Percentiles rank a stretch among this genome's conserved stretches.
Conservation (phyloP, 2,797 vertebrate species). For the Paedocypris micromegethes region DNA sequence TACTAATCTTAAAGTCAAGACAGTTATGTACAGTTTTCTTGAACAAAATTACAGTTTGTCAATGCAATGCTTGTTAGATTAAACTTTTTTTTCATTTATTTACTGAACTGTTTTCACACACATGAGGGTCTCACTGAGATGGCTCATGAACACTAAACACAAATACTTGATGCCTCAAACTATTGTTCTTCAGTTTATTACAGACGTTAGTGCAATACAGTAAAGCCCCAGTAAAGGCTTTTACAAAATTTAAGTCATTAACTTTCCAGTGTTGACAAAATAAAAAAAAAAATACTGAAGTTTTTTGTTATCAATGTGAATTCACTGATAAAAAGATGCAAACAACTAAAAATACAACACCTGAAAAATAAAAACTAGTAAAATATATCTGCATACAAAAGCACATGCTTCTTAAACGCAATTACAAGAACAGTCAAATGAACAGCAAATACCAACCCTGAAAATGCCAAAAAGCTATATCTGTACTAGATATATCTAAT, state of each 20-base stretch:
- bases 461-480: slow-evolving; percentile 34
- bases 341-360: slow-evolving; percentile 42
- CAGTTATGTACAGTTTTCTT: slow-evolving; percentile 80
- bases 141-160: slow-evolving; percentile 83
- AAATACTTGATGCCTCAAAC: slow-evolving; percentile 66
- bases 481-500: slow-evolving; percentile 56
- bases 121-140: slow-evolving; percentile 83
- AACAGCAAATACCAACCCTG: slow-evolving; percentile 1
- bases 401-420: slow-evolving; percentile 44
- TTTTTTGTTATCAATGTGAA: too few species aligned
- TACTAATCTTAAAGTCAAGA: slow-evolving; percentile 72
- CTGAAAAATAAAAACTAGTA: slow-evolving; percentile 40
- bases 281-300: slow-evolving; percentile 6
- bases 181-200: slow-evolving; percentile 62
- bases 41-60: slow-evolving; percentile 76
- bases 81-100: slow-evolving; percentile 70
- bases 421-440: slow-evolving; percentile 29
- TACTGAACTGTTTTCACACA: slow-evolving; percentile 55
- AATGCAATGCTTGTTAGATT: slow-evolving; percentile 64
- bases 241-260: slow-evolving; percentile 55
- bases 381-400: slow-evolving; percentile 42
- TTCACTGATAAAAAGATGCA: slow-evolving; percentile 36
- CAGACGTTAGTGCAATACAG: slow-evolving; percentile 73
- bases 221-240: slow-evolving; percentile 69
- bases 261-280: slow-evolving; percentile 46